Evolutionary conservation across 2,113 vertebrate species (phyloP), one percentile per base, ranked within the genome.

Genomic region (Syrmaticus mikado): DNA sequence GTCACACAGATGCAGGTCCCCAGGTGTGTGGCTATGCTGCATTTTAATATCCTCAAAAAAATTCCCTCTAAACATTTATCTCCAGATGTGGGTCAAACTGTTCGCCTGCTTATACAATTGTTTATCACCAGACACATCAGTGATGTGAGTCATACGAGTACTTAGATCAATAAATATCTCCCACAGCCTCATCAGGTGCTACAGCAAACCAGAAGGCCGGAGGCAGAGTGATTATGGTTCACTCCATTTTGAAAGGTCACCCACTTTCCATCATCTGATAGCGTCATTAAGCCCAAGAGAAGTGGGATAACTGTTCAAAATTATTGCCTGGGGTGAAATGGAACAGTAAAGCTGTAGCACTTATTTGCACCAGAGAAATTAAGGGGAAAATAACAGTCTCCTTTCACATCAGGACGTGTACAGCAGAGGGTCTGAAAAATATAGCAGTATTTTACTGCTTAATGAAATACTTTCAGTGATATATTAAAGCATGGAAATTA

Each of bases 281-380:
- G 87, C 1, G 0, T 76, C 85, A 90, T 78, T 87, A 94, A 93
- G 72, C 27, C 84, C 62, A 82, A 73, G 79, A 92, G 66, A 93
- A 92, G 68, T 48, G 52, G 52, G n/a, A 61, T 68, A 91, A 67
- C 46, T 80, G 58, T 65, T 64, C 22, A 13, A 80, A 95, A 97
- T 88, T 86, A 92, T 38, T 95, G 71, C 72, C 87, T 85, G 52
- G 58, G 60, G 81, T 89, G 87, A 94, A 94, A 95, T 66, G 53
- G 78, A 95, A 89, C 13, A 38, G 71, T 74, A 87, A 93, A 94
- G 71, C 64, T 2, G 0, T 22, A 40, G 50, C 58, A 61, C 34
- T 92, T 93, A 71, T 66, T 95, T 89, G 43, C 57, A 85, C 65
- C 32, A 43, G 38, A 36, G 36, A 93, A 96, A 94, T 61, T 73